Evolutionary conservation across 2,888 invertebrate genomes (phyloP).

Genomic region (Synergus laeviventris): DNA sequence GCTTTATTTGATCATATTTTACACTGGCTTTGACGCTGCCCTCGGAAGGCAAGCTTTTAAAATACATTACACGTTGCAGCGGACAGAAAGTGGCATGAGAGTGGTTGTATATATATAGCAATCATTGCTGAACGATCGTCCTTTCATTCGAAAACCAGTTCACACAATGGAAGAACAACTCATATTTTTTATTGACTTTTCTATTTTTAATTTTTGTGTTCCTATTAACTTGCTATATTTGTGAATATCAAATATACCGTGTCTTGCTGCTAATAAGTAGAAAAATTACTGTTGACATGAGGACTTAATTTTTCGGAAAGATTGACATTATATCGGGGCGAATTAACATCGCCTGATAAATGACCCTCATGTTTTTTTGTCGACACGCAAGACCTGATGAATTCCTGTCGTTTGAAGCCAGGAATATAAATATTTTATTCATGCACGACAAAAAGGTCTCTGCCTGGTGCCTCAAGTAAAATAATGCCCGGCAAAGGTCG

Average conservation of each 20-base stretch:
- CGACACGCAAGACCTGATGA: neutral
- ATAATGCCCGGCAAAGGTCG: constrained; percentile 53
- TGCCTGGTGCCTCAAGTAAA: constrained; percentile 56
- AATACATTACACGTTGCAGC: constrained; percentile 71
- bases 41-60: constrained; percentile 74
- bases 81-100: constrained; percentile 50
- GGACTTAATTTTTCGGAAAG: neutral
- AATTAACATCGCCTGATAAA: neutral
- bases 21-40: constrained; percentile 74
- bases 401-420: constrained; percentile 2
- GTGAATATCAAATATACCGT: no score
- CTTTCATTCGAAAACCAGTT: constrained; percentile 44
- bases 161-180: constrained; percentile 13
- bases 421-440: constrained; percentile 37
- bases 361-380: neutral
- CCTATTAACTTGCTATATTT: no score
- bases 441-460: constrained; percentile 34
- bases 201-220: no score
- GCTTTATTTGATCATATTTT: constrained; percentile 75
- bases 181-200: neutral
- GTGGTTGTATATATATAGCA: constrained; percentile 46
- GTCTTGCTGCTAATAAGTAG: no score
- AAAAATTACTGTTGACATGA: neutral
- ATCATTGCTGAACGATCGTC: constrained; percentile 45
- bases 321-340: neutral